Evolutionary conservation across 2,888 invertebrate genomes (phyloP), one percentile per base, ranked within the genome.

Genomic region (Pseudoips prasinana): DNA sequence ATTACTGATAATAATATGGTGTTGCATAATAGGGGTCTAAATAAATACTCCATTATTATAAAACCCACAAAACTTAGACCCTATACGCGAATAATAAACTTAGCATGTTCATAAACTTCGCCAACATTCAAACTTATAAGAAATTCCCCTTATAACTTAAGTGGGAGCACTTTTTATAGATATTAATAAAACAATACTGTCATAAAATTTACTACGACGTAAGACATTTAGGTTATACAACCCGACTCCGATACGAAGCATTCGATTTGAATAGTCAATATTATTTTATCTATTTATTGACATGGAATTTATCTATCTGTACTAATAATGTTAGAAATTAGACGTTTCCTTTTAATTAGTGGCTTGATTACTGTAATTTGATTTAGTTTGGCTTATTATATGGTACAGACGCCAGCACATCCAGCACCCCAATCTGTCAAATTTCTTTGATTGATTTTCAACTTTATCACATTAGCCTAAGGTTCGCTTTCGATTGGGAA

Each of bases 121-220:
- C 68, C 66, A 75, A 75, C 67, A 69, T 59, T 62, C 58, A 62
- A 66, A 64, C 68, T 66, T 65, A 63, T 74, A 72, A 70, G 66
- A 66, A 68, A 39, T 71, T 69, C 63, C 62, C 66, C 58, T 73
- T 73, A 65, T 73, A 73, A 57, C 65, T 64, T 51, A 72, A 74
- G 72, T 75, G 73, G 72, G 68, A 73, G 73, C 65, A 73, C 68
- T 80, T 84, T 85, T 85, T 85, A 84, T 84, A 78, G 85, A 82
- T 85, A 83, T 84, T 84, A 83, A 83, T 85, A 85, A 85, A 85
- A 84, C 83, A 85, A 84, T 84, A 71, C 74, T 60, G 55, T 64
- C 75, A 50, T 85, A 85, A 83, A 85, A 38, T 76, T 77, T 78
- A 79, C 65, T 72, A 58, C 61, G 61, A 58, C 61, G 61, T 43